phyloP scores from a whole-genome alignment of 2,797 vertebrate genomes.

The Ptychobarbus kaznakovi region DNA sequence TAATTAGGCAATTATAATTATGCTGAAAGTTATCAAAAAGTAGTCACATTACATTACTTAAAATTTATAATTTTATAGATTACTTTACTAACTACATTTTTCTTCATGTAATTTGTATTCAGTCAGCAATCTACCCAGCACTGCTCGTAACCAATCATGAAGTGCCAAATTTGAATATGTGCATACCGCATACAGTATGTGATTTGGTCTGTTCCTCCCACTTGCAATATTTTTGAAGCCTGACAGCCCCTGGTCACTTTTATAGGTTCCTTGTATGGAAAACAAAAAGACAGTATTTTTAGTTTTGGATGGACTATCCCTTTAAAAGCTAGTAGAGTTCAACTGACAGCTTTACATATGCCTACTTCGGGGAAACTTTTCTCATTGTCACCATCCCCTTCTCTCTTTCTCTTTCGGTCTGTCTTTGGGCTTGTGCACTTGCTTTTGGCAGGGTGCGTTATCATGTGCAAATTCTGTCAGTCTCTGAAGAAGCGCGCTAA shows the following conservation, averaged over 20 bases:
- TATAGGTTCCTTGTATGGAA: neutral
- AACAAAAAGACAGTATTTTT: neutral
- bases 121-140: neutral
- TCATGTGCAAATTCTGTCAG: conserved; percentile 56
- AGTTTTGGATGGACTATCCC: neutral
- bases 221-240: neutral
- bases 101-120: neutral
- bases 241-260: neutral
- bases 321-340: conserved; percentile 31
- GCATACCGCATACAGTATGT: too few relatives aligned
- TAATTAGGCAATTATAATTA: neutral
- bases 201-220: too few relatives aligned
- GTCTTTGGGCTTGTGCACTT: conserved; percentile 44
- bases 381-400: conserved; percentile 15
- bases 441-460: conserved; percentile 45
- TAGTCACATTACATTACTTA: neutral
- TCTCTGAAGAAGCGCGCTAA: conserved; percentile 46
- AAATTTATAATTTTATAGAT: neutral
- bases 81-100: neutral
- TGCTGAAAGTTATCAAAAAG: too few relatives aligned
- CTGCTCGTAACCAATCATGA: neutral
- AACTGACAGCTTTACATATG: conserved; percentile 22
- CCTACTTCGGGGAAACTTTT: conserved; percentile 22
- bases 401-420: conserved; percentile 6
- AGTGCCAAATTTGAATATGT: neutral